Percentiles rank a stretch among this genome's conserved stretches.
These are phyloP conservation scores for Lingula anatina DNA, from an alignment of 2,888 invertebrate species.

Conservation along the genomic window DNA sequence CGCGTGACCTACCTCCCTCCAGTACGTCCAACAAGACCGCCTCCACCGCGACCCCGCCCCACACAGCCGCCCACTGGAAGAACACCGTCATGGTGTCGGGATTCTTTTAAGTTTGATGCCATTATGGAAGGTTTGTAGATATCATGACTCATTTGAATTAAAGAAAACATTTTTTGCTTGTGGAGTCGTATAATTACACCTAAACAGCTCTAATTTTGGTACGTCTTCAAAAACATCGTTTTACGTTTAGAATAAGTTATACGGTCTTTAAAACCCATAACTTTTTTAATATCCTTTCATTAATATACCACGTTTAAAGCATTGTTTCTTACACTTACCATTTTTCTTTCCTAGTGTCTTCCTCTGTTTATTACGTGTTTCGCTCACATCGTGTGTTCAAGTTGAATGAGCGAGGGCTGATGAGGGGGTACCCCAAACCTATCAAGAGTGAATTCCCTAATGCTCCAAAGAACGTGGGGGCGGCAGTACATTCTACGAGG, in stretches of 20 bases:
- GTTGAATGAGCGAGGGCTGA: conserved; percentile 20
- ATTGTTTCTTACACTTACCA: too few species aligned
- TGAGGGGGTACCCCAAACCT: conserved; percentile 25
- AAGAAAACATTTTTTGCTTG: too few species aligned
- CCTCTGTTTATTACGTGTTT: too few species aligned
- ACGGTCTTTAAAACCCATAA: too few species aligned
- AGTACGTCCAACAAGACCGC: neutral
- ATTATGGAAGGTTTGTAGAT: conserved; percentile 18
- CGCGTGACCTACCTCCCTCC: conserved; percentile 8
- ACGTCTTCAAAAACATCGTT: neutral
- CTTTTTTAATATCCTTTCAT: too few species aligned
- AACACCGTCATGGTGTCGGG: conserved; percentile 7
- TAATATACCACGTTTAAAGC: too few species aligned
- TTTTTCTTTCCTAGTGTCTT: too few species aligned
- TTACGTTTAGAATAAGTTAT: too few species aligned
- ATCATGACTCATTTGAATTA: too few species aligned
- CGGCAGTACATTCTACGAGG: conserved; percentile 33
- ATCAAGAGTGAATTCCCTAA: conserved; percentile 21
- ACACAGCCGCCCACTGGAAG: conserved; percentile 7
- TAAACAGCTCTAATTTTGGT: too few species aligned
- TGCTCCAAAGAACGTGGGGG: conserved; percentile 29
- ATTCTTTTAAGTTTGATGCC: conserved; percentile 20
- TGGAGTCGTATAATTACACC: too few species aligned
- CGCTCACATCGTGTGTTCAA: conserved; percentile 20
- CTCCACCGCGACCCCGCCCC: conserved; percentile 3